These are phyloP conservation scores for Noturus placidus DNA, from an alignment of 2,113 vertebrate genomes.

Conservation along the genomic window DNA sequence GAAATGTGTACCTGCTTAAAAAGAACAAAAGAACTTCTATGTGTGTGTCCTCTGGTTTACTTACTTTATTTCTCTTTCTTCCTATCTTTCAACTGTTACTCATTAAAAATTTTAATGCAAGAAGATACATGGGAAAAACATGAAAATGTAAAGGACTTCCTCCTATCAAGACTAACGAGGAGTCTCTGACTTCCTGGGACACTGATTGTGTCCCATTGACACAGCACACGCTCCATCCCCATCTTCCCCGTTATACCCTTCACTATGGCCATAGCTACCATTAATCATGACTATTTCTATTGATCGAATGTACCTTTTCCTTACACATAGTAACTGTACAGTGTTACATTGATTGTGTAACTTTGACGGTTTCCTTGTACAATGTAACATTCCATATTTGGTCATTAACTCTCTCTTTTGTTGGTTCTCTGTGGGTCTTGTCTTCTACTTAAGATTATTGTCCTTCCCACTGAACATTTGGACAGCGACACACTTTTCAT, in stretches of 20 bases:
- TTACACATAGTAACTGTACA: background rate
- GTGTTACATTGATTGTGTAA: background rate
- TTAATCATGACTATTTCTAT: background rate
- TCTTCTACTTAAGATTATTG: background rate
- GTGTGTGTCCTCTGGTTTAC: slow-evolving; percentile 38
- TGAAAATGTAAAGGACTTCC: background rate
- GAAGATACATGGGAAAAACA: background rate
- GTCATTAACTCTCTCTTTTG: background rate
- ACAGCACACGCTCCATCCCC: background rate
- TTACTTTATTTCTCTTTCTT: background rate
- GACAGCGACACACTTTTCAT: background rate
- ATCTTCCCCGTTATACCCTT: background rate
- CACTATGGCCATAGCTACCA: background rate
- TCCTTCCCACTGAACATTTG: background rate
- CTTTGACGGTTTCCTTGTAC: background rate
- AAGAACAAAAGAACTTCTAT: slow-evolving; percentile 49
- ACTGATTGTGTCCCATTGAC: background rate
- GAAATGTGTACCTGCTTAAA: slow-evolving; percentile 63
- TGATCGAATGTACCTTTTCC: background rate
- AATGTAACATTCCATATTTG: background rate
- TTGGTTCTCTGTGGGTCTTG: background rate
- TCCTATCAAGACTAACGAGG: background rate
- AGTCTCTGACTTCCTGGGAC: background rate
- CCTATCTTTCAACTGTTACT: background rate
- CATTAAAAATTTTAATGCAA: slow-evolving; percentile 2